These are phyloP conservation scores for Camelus bactrianus DNA, from an alignment of 2,113 vertebrate species.

Conservation along the genomic window DNA sequence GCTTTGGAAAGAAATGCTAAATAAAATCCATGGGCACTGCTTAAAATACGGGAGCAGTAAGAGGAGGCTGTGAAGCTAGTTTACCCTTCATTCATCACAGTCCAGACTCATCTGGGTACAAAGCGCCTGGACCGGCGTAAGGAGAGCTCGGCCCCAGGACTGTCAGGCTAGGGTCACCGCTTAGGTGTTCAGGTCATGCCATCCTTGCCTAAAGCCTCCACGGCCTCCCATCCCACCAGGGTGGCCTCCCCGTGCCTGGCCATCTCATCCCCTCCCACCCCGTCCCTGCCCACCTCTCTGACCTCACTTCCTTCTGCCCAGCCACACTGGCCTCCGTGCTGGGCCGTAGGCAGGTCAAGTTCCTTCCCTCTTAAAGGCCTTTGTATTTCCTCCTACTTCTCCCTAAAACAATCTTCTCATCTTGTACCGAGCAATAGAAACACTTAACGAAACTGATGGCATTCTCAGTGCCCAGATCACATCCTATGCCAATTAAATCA, in stretches of 20 bases:
- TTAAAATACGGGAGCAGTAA: neutral
- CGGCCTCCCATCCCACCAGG: neutral
- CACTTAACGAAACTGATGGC: neutral
- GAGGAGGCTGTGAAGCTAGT: neutral
- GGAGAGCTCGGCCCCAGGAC: neutral
- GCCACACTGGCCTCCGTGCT: neutral
- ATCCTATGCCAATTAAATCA: neutral
- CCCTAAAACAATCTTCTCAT: neutral
- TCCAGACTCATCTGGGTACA: neutral
- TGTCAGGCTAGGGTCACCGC: neutral
- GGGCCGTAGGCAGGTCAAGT: neutral
- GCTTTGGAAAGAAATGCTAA: neutral
- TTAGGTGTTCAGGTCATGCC: neutral
- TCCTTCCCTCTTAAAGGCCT: neutral
- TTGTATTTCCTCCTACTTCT: neutral
- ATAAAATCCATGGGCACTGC: neutral
- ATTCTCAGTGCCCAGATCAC: neutral
- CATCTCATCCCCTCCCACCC: neutral
- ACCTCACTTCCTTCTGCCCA: neutral
- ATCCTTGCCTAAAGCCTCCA: neutral
- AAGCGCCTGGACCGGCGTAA: neutral
- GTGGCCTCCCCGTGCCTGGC: neutral
- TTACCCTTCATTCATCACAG: neutral
- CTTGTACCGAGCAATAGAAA: neutral
- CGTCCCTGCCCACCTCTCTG: neutral